Evolutionary conservation across 2,113 vertebrate species (phyloP), one percentile per base, ranked within the genome.

Genomic region (Girardinichthys multiradiatus): DNA sequence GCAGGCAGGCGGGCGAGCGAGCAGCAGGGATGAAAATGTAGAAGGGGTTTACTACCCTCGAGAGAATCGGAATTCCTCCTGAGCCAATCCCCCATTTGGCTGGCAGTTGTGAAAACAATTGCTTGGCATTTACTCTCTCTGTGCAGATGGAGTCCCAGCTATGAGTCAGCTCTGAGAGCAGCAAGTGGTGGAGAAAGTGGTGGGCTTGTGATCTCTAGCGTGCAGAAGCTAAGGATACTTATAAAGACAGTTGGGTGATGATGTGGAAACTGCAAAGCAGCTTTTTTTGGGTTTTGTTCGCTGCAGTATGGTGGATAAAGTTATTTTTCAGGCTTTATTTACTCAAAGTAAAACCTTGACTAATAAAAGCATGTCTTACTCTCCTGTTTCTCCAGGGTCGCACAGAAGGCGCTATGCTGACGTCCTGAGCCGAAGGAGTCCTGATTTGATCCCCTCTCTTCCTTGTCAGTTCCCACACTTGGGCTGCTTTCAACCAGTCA

Each of bases 21-120:
- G 73, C 80, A 75, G 74, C 85, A 76, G 68, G 75, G 81, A 80
- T 72, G 74, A 68, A 84, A 65, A 54, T 54, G 74, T 68, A 69
- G 81, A 75, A 77, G 83, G 86, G 81, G 84, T 89, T 93, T 92
- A 91, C 89, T 90, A 83, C 79, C 88, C 90, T 89, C 83, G 74
- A 87, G 91, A 93, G 90, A 92, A 87, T 89, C 59, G 79, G 90
- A 93, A 94, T 93, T 93, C 92, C 91, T 94, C 80, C 87, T 91
- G 90, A 92, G 87, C 89, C 84, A 48, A 92, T 93, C 84, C 90
- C 91, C 91, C 93, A 92, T 94, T 94, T 94, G 93, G 91, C 94
- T 94, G 92, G 91, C 92, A 94, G 89, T 94, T 93, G 92, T 93
- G 93, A 94, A 94, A 94, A 94, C 94, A 94, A 92, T 94, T 93